These are phyloP conservation scores for Zaprionus inermis DNA, from an alignment of 1,140 invertebrate genomes.

Conservation along the genomic window DNA sequence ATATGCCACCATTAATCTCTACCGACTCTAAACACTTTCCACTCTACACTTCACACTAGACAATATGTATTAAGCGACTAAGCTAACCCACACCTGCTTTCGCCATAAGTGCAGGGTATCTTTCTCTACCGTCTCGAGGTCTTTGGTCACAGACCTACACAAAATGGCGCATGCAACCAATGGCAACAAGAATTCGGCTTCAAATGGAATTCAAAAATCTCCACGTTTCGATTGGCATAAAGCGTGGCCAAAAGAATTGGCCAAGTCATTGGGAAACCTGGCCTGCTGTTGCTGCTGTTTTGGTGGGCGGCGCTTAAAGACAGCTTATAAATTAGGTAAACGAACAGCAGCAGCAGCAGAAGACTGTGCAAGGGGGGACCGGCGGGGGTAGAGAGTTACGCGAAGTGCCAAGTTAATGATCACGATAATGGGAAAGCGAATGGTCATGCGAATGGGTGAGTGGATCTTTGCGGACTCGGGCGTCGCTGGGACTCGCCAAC, in stretches of 20 bases:
- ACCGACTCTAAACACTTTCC: too few relatives aligned
- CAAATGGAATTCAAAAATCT: conserved; percentile 3
- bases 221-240: not conserved
- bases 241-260: conserved; percentile 11
- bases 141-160: not conserved
- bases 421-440: conserved; percentile 50
- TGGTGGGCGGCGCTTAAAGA: conserved; percentile 68
- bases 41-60: too few relatives aligned
- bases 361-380: not conserved
- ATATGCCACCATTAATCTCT: not conserved
- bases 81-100: too few relatives aligned
- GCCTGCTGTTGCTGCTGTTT: conserved; percentile 26
- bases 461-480: too few relatives aligned
- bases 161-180: conserved; percentile 25
- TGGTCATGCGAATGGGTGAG: conserved; percentile 24
- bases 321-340: conserved; percentile 75
- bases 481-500: not conserved
- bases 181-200: conserved; percentile 18
- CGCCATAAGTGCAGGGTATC: not conserved
- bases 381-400: not conserved
- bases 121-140: not conserved
- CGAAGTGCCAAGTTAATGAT: conserved; percentile 41
- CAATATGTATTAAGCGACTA: too few relatives aligned
- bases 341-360: conserved; percentile 41
- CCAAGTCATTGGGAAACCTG: conserved; percentile 21